Evolutionary conservation across 2,113 vertebrate genomes (phyloP).

Genomic region (Centropus unirufus): DNA sequence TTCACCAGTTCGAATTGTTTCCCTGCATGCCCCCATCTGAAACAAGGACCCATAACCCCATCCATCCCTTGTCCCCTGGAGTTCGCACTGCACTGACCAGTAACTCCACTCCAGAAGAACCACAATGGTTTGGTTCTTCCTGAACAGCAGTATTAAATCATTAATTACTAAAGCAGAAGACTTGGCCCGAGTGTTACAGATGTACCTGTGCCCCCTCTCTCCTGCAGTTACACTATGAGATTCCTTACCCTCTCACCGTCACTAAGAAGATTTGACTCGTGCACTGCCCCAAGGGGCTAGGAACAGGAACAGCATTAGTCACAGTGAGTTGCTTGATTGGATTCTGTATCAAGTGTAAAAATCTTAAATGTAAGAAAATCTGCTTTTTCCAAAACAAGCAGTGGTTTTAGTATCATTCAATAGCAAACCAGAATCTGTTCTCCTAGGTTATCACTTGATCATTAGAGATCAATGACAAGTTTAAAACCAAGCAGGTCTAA

Average conservation of each 20-base stretch:
- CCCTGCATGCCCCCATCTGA: not conserved
- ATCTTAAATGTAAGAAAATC: not conserved
- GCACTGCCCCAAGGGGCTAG: too few species aligned
- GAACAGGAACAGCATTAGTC: not conserved
- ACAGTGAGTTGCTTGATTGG: not conserved
- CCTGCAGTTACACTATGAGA: not conserved
- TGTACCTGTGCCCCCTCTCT: not conserved
- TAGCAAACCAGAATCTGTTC: not conserved
- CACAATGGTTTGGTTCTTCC: rapidly evolving
- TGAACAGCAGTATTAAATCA: not conserved
- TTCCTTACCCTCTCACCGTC: not conserved
- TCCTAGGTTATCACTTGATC: not conserved
- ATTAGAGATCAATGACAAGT: not conserved
- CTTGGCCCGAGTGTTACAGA: not conserved
- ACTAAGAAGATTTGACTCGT: not conserved
- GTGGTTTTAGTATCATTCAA: not conserved
- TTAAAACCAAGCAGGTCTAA: not conserved
- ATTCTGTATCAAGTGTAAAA: not conserved
- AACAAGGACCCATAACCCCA: too few species aligned
- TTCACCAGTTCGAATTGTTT: not conserved
- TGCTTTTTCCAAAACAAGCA: not conserved
- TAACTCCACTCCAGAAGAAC: not conserved
- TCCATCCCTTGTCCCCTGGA: not conserved
- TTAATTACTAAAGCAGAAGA: not conserved
- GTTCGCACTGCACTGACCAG: not conserved